Base-by-base conservation (phyloP, 2,797 vertebrate genomes). In the Dallia pectoralis region DNA sequence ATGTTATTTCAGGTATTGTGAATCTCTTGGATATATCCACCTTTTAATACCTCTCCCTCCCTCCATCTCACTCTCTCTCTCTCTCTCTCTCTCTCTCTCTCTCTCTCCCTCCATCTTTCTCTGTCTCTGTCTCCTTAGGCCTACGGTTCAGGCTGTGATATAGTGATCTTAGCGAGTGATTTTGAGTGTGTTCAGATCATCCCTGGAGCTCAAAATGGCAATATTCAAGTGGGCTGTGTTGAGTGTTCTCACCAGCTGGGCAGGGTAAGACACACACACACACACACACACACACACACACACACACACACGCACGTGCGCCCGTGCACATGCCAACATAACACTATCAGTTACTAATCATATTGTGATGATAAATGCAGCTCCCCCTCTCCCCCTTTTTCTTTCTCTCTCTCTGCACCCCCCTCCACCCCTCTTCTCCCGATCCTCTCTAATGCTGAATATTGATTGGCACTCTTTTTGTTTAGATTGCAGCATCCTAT, bases 101-200 rank as follows among this genome's bases (percentile, higher is more conserved):
- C 47, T 33, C 16, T 22, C 22, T 47, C n/a, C 22, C n/a, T 61
- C 56, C 33, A 2, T n/a, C n/a, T n/a, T n/a, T n/a, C n/a, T n/a
- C n/a, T n/a, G n/a, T n/a, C n/a, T 53, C 71, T 72, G 87, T 78
- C 15, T 76, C 83, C 89, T 14, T 88, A 99, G 98, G 97, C 96
- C 1, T 99, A 99, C 40, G 98, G 97, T 84, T 99, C 98, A 3
- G 98, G 98, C 68, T 99, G 98, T 87, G 98, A 99, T 86, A 96
- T 99, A 40, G 97, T 99, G 81, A 95, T 99, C 88, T 91, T 99
- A 91, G 96, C 97, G 69, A 95, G 94, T 84, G 96, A 98, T 88
- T 99, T 99, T 82, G 98, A 99, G 90, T 98, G 98, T 88, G 97
- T 99, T 77, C 98, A 99, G 87, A 99, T 99, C 84, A 96, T 99